Base-by-base conservation (phyloP, 2,888 invertebrate genomes). In the Xestia ashworthii region DNA sequence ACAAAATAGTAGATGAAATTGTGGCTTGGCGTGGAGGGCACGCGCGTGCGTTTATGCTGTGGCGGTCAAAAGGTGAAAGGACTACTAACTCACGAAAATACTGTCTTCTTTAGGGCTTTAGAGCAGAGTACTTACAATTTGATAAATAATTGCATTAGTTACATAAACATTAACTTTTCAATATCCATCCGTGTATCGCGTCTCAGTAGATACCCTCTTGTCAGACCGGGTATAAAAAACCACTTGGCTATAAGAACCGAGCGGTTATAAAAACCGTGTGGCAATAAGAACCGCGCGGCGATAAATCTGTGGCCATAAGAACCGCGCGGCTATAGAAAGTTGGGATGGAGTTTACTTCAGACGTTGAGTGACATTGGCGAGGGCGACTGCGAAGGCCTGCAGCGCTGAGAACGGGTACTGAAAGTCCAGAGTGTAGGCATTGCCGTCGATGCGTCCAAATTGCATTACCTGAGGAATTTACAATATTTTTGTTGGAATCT, bases 371-470 rank as follows among this genome's bases (percentile, higher is more conserved):
- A 99, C 99, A 95, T 99, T 99, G 86, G 99, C 99, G 92, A 99
- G 97, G 84, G 99, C 99, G 80, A 99, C 99, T 75, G 99, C 99
- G 96, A 99, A 99, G 78, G 99, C 99, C 96, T 99, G 99, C 83
- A 99, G 97, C 87, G 99, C 99, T 78, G 99, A 99, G 97, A 99
- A 99, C 50, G 99, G 99, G 95, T 99, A 99, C 95, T 99, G 99
- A 97, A 99, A 99, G 97, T 99, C 99, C 92, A 99, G 97, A 0
- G 99, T 99, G 97, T 99, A 99, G 66, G 99, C 99, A 94, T 99
- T 99, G 89, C 99, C 99, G 96, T 99, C 99, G 90, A 99, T 99
- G 81, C 99, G 98, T 19, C 99, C 99, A 96, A 99, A 99, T 96
- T 99, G 99, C 99, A 99, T 99, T 81, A 99, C 99, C 99, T 99